A percentile compares a stretch with the other conserved stretches of the same genome.
Evolutionary conservation across 2,888 invertebrate species (phyloP).

Genomic region (Cryptus viduatorius): DNA sequence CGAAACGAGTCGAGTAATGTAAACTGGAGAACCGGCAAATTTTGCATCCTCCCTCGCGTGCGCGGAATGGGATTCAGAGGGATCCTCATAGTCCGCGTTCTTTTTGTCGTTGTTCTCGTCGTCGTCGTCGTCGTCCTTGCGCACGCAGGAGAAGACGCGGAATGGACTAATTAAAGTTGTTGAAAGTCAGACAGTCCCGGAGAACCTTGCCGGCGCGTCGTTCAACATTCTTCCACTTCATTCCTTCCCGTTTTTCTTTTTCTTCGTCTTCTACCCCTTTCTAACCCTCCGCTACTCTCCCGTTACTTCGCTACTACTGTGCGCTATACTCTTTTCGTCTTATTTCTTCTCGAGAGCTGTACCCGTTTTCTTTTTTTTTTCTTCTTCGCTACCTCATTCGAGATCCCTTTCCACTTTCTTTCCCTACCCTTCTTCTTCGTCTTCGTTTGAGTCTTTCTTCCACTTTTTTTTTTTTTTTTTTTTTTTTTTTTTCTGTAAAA

Average conservation of each 20-base stretch:
- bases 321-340: conserved; percentile 51
- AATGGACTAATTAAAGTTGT: conserved; percentile 69
- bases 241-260: conserved; percentile 62
- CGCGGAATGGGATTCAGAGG: conserved; percentile 23
- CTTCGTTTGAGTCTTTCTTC: conserved; percentile 41
- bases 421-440: conserved; percentile 32
- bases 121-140: conserved; percentile 29
- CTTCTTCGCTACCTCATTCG: conserved; percentile 20
- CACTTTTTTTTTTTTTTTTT: conserved; percentile 3
- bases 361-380: conserved; percentile 29
- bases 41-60: conserved; percentile 52
- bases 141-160: conserved; percentile 43
- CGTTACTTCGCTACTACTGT: conserved; percentile 11
- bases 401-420: conserved; percentile 8
- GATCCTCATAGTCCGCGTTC: conserved; percentile 20
- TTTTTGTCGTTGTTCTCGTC: background rate
- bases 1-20: conserved; percentile 62
- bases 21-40: conserved; percentile 56
- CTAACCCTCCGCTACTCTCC: background rate
- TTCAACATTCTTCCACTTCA: conserved; percentile 68
- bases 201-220: conserved; percentile 45
- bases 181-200: conserved; percentile 61
- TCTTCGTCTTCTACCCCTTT: conserved; percentile 40
- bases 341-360: conserved; percentile 31
- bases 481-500: conserved; percentile 38